A percentile compares a stretch with the other conserved stretches of the same genome.
Conservation (phyloP, 2,113 vertebrate species). For the Thamnophis sirtalis region DNA sequence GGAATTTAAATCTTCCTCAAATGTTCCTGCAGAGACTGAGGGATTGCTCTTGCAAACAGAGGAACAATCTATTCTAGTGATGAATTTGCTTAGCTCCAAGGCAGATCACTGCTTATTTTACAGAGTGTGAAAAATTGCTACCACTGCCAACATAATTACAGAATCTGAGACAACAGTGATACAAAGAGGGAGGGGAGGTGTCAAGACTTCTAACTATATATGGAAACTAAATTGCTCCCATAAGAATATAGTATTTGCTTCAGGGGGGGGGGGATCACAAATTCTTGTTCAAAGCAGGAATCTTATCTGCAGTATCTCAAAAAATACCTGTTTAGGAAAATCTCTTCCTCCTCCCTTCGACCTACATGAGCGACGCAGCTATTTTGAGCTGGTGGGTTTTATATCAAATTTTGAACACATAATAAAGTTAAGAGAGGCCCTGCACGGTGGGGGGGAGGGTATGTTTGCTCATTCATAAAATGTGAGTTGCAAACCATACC, state of each 20-base stretch:
- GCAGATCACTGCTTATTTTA: not conserved
- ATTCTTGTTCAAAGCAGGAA: not conserved
- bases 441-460: not conserved
- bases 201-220: not conserved
- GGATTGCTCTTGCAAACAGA: not conserved
- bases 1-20: not conserved
- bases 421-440: not conserved
- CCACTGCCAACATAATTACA: not conserved
- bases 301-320: not conserved
- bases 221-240: not conserved
- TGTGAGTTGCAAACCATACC: not conserved
- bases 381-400: not conserved
- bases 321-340: not conserved
- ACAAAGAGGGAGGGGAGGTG: not conserved
- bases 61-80: not conserved
- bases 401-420: not conserved
- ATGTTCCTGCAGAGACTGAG: not conserved
- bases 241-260: not conserved
- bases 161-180: not conserved
- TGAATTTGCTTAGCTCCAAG: not conserved
- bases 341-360: not conserved
- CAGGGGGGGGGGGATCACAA: not conserved
- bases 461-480: not conserved
- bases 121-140: not conserved
- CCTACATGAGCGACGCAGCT: not conserved